A percentile compares a stretch with the other conserved stretches of the same genome.
These are phyloP conservation scores for Andrena haemorrhoa DNA, from an alignment of 2,888 invertebrate genomes.

Conservation along the genomic window DNA sequence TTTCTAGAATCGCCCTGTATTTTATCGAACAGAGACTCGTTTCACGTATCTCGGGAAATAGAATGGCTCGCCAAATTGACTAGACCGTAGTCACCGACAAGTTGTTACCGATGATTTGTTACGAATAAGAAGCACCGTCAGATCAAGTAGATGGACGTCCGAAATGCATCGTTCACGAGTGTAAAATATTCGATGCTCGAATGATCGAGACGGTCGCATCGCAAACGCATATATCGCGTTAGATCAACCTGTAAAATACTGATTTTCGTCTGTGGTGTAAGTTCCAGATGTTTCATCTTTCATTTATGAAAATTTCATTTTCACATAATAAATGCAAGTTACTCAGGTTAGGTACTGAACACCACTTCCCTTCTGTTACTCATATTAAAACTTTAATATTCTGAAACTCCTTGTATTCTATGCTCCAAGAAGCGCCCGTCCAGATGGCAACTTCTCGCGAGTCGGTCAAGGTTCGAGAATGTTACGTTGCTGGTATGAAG, in stretches of 20 bases:
- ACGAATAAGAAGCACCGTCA: neutral
- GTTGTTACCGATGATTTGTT: neutral
- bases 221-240: neutral
- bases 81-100: too few relatives aligned
- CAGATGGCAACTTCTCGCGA: neutral
- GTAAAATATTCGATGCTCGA: neutral
- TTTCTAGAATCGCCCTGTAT: neutral
- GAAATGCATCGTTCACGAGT: neutral
- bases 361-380: too few relatives aligned
- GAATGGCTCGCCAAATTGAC: neutral
- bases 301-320: too few relatives aligned
- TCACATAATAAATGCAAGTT: too few relatives aligned
- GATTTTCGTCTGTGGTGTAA: neutral
- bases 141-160: neutral
- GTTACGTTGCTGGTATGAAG: conserved; percentile 2
- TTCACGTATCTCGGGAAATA: conserved; percentile 8
- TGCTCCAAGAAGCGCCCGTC: too few relatives aligned
- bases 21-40: neutral
- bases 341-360: too few relatives aligned
- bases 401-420: too few relatives aligned
- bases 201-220: neutral
- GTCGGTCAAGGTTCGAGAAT: conserved; percentile 44
- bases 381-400: too few relatives aligned
- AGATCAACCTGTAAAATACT: neutral
- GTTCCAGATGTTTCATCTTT: neutral